These are phyloP conservation scores for Smithornis capensis DNA, from an alignment of 2,113 vertebrate species.

Conservation along the genomic window DNA sequence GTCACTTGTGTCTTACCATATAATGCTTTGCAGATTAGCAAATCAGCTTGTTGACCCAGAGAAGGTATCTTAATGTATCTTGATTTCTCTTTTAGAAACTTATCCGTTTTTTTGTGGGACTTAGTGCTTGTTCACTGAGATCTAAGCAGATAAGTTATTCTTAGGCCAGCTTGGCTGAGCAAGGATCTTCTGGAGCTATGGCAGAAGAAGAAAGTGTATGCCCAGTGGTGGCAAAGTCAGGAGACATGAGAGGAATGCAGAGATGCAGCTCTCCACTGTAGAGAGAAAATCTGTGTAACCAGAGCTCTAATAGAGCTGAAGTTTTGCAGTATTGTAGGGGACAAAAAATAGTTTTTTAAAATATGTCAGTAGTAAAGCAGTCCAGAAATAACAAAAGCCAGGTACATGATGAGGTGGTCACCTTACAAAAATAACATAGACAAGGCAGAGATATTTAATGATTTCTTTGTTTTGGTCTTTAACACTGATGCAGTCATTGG, in stretches of 20 bases:
- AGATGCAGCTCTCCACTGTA: not conserved
- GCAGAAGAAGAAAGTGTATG: not conserved
- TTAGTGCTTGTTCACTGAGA: not conserved
- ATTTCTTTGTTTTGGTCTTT: not conserved
- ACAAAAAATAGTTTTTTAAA: not conserved
- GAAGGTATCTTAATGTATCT: not conserved
- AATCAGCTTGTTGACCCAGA: not conserved
- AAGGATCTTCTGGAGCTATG: not conserved
- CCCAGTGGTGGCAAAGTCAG: not conserved
- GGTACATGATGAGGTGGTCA: not conserved
- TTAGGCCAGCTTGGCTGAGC: not conserved
- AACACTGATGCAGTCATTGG: rapidly evolving
- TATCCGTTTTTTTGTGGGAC: not conserved
- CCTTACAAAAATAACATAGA: not conserved
- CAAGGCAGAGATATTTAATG: not conserved
- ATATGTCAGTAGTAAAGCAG: not conserved
- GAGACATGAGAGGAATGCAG: not conserved
- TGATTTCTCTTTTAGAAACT: not conserved
- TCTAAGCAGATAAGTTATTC: not conserved
- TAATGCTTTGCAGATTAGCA: not conserved
- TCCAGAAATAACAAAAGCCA: not conserved
- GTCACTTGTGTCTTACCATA: not conserved
- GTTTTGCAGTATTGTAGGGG: not conserved
- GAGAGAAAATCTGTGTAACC: not conserved
- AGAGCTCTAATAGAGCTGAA: not conserved